A percentile compares a stretch with the other conserved stretches of the same genome.
phyloP scores from a whole-genome alignment of 35 echinoderm and acorn worm species.

The Holothuria glaberrima region DNA sequence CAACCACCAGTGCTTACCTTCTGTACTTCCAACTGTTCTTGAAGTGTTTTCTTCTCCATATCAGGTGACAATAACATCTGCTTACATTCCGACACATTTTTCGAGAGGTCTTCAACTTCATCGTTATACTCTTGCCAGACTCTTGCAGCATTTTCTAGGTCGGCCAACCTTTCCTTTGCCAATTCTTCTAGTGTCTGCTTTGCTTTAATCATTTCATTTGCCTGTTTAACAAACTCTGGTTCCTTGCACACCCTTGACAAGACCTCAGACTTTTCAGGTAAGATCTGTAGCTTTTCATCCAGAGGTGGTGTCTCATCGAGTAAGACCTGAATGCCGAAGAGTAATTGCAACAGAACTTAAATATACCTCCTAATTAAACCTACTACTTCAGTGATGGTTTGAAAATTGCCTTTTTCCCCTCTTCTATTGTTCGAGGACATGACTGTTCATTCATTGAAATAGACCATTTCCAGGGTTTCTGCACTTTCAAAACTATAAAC shows the following conservation, averaged over 20 bases:
- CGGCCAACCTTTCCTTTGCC: slow-evolving; percentile 38
- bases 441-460: too few relatives aligned
- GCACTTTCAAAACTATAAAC: too few relatives aligned
- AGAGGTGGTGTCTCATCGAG: slow-evolving; percentile 66
- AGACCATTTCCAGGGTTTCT: too few relatives aligned
- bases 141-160: slow-evolving; percentile 54
- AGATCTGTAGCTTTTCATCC: slow-evolving; percentile 43
- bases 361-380: too few relatives aligned
- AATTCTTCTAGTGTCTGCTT: slow-evolving; percentile 9
- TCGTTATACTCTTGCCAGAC: slow-evolving; percentile 75
- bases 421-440: too few relatives aligned
- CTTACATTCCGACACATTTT: slow-evolving; percentile 65
- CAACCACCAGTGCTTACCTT: slow-evolving; percentile 49
- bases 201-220: slow-evolving; percentile 26
- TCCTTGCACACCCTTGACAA: slow-evolving; percentile 66
- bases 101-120: slow-evolving; percentile 52
- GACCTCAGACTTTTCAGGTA: slow-evolving; percentile 41
- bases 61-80: slow-evolving; percentile 74
- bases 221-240: slow-evolving; percentile 53
- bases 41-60: slow-evolving; percentile 68
- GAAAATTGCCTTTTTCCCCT: too few relatives aligned
- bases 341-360: not conserved
- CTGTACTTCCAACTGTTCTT: slow-evolving; percentile 77
- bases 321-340: slow-evolving; percentile 49
- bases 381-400: too few relatives aligned